phyloP scores from a whole-genome alignment of 2,888 invertebrate species.

The Mesorhabditis belari region DNA sequence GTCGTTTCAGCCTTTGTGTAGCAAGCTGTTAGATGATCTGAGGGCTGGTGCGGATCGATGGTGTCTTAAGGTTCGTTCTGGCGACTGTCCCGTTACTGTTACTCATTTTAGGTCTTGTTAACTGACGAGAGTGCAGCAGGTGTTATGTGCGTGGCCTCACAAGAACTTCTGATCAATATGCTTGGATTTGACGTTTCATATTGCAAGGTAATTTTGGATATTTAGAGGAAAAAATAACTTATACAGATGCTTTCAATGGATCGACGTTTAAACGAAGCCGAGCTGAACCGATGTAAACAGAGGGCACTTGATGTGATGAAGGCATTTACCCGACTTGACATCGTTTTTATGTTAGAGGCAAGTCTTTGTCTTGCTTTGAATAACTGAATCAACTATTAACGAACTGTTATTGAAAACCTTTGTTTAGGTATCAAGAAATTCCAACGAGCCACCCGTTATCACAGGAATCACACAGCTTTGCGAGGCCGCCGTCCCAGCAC shows the following conservation, averaged over 20 bases:
- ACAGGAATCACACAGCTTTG: background rate
- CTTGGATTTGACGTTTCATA: background rate
- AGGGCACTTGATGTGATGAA: background rate
- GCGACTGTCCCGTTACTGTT: background rate
- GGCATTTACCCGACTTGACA: background rate
- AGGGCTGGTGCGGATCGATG: background rate
- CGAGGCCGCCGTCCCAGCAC: background rate
- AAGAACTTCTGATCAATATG: background rate
- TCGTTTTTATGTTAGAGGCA: background rate
- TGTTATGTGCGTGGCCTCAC: background rate
- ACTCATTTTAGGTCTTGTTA: background rate
- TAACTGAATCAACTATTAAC: background rate
- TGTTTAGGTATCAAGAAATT: background rate
- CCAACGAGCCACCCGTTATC: background rate
- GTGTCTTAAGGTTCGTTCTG: background rate
- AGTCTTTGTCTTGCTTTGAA: background rate
- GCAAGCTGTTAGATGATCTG: background rate
- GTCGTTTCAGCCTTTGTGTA: background rate
- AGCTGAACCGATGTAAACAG: background rate
- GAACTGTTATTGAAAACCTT: background rate
- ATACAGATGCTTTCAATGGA: background rate
- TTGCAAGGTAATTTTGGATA: background rate
- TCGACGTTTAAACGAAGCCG: background rate
- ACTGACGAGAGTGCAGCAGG: background rate
- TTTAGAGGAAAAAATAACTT: background rate